These are phyloP conservation scores for Harpagifer antarcticus DNA, from an alignment of 2,797 vertebrate genomes.

Conservation along the genomic window DNA sequence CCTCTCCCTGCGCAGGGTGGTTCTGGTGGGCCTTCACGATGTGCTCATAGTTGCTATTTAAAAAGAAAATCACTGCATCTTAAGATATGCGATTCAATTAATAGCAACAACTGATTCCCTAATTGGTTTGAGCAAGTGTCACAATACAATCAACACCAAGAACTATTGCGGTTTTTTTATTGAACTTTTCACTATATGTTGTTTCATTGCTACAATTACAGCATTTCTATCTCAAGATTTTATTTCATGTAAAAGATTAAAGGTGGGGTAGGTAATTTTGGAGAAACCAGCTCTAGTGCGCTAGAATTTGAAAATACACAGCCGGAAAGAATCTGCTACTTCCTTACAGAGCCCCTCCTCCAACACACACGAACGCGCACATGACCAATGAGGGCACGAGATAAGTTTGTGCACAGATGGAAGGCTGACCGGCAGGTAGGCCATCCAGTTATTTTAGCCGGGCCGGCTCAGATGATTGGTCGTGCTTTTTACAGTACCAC, in stretches of 20 bases:
- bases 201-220: conserved; percentile 1
- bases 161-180: neutral
- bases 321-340: no score
- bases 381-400: no score
- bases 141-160: neutral
- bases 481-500: no score
- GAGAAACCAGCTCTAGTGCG: no score
- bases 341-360: no score
- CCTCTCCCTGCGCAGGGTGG: conserved; percentile 93
- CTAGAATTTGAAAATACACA: no score
- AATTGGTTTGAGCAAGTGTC: neutral
- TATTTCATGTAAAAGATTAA: neutral
- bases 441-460: no score
- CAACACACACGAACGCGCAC: no score
- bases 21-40: conserved; percentile 98
- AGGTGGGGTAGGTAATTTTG: no score
- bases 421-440: no score
- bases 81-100: neutral
- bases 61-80: neutral
- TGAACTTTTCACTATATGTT: neutral
- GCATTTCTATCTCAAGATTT: conserved; percentile 11
- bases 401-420: no score
- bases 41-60: conserved; percentile 95
- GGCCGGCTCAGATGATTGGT: no score
- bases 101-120: neutral